These are phyloP conservation scores for Emydocephalus ijimae DNA, from an alignment of 2,113 vertebrate species.

Conservation along the genomic window DNA sequence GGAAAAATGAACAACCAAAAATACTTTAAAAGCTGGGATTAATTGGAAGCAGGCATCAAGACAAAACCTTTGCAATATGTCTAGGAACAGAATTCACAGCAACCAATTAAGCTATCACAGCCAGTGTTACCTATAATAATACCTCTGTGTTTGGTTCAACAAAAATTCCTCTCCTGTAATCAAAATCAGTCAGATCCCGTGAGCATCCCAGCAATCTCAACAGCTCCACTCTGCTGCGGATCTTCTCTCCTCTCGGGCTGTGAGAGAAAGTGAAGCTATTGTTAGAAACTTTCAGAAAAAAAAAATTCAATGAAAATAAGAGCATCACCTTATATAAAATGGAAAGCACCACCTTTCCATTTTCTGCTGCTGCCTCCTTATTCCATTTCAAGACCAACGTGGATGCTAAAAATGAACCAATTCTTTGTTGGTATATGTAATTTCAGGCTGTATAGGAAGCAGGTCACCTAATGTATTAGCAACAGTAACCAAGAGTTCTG, in stretches of 20 bases:
- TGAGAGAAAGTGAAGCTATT: conserved; percentile 4
- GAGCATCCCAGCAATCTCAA: conserved; percentile 67
- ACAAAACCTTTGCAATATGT: neutral
- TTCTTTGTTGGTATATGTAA: neutral
- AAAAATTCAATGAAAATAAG: neutral
- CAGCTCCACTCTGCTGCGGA: conserved; percentile 84
- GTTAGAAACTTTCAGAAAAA: neutral
- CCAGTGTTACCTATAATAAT: neutral
- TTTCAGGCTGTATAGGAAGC: neutral
- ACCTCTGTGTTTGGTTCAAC: conserved; percentile 56
- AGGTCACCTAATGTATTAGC: neutral
- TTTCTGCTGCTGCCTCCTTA: neutral
- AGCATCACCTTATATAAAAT: no score
- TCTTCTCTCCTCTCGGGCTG: conserved; percentile 79
- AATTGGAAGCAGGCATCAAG: neutral
- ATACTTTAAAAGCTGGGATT: neutral
- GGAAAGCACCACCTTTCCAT: neutral
- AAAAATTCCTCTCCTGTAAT: conserved; percentile 80
- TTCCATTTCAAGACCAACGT: neutral
- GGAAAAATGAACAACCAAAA: neutral
- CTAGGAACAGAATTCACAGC: neutral
- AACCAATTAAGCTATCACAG: no score
- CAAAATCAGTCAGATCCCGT: conserved; percentile 75
- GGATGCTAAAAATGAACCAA: neutral
- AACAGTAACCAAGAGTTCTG: neutral